Conservation (phyloP, 2,113 vertebrate genomes). For the Rhineura floridana region DNA sequence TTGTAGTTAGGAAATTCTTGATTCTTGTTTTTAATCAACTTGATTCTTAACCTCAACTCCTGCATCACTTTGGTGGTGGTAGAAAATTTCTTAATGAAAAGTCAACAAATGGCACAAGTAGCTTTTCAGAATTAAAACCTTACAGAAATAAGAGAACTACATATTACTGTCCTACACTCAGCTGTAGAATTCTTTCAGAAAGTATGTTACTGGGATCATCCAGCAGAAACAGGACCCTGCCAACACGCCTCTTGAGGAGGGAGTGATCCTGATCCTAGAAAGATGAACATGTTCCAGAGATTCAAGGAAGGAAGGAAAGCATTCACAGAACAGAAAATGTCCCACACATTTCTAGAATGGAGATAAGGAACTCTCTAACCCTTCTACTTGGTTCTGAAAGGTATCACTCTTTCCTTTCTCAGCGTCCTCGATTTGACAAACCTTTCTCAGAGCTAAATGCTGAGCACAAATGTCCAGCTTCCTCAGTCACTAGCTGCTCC, state of each 20-base stretch:
- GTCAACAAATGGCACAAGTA: not conserved
- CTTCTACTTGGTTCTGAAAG: not conserved
- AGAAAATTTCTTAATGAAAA: not conserved
- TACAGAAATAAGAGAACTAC: no score
- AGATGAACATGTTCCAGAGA: not conserved
- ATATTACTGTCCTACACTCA: no score
- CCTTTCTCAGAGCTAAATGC: constrained; percentile 52
- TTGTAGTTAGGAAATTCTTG: no score
- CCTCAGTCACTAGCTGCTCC: constrained; percentile 78
- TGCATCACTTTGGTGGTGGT: no score
- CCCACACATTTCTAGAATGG: not conserved
- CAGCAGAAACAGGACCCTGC: not conserved
- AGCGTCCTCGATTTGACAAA: constrained; percentile 24
- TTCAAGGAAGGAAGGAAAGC: not conserved
- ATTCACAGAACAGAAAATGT: not conserved
- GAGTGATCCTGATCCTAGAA: not conserved
- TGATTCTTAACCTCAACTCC: no score
- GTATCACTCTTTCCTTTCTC: rapidly evolving
- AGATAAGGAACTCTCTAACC: not conserved
- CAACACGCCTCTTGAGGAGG: not conserved
- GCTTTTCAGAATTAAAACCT: not conserved
- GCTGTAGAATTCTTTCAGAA: not conserved
- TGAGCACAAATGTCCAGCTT: constrained; percentile 70
- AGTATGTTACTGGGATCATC: not conserved
- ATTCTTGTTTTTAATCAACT: no score